Evolutionary conservation across 2,888 invertebrate species (phyloP), one percentile per base, ranked within the genome.

Genomic region (Nezara viridula): DNA sequence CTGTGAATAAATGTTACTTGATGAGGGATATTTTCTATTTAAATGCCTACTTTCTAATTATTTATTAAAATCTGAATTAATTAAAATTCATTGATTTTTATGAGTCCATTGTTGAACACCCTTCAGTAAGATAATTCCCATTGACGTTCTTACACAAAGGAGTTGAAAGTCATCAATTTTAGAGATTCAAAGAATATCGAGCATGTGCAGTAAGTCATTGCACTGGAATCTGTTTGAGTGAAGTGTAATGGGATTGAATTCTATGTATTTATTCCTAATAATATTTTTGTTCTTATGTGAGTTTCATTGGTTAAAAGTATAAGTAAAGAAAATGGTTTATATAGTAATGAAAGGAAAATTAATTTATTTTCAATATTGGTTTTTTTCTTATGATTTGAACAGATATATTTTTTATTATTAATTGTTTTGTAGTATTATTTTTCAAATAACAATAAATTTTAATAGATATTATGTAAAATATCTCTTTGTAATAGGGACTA

Each of bases 1-100:
- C 81, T 81, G 81, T 81, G 81, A 81, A 81, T 81, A 81, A 81
- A 81, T 81, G 44, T 81, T 81, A 81, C n/a, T 81, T 44, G 81
- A 81, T 81, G 81, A n/a, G n/a, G n/a, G n/a, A 81, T 81, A 3
- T 24, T 4, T 14, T 81, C 5, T 81, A 44, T 81, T 44, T 81
- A n/a, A 24, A 40, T 81, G 1, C 4, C n/a, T n/a, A 37, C 66
- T 44, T 21, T 4, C 44, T 81, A 21, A 77, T 24, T 44, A 44
- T 44, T 44, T 44, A 24, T 24, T 44, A 44, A 21, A 77, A 77
- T 77, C 0, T 44, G 44, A 81, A 44, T 44, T 44, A 81, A 81
- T 44, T 10, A 24, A 40, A 44, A 44, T 40, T 14, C 44, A 81
- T 81, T 81, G 81, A 81, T 81, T 81, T 81, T 81, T n/a, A 14